Evolutionary conservation across 2,797 vertebrate species (phyloP), one percentile per base, ranked within the genome.

Genomic region (Gallirallus australis): DNA sequence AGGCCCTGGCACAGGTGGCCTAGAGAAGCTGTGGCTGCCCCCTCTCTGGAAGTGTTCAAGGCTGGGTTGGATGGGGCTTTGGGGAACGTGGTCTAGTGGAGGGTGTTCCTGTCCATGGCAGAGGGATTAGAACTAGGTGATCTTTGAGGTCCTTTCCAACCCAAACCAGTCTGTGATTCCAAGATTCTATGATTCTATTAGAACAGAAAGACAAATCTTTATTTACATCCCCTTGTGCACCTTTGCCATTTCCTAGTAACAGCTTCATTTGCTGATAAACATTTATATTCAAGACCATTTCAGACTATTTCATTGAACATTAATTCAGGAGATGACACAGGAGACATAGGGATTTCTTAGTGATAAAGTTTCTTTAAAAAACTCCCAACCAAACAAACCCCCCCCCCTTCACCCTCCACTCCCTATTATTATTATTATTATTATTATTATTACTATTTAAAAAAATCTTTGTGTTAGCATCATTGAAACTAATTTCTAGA

Each of bases 241-340:
- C n/a, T 86, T 90, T 86, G 59, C 39, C 15, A 60, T 69, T 80
- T 25, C 69, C 86, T 85, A 39, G n/a, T 82, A 95, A 93, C 35
- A 96, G 20, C 50, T 96, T 95, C 70, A 66, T 71, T 85, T 65
- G 14, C 42, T 92, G 59, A 91, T 66, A 87, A 79, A 54, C 53
- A 57, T 96, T 93, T 82, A 75, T 83, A 68, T 60, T 91, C 30
- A 92, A 57, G 68, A 82, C 17, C 61, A 86, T 31, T 35, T 90
- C 81, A 95, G 75, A 88, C 24, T 61, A 39, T 93, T 96, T 96
- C 35, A 96, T 33, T 92, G 69, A 94, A 81, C 65, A 57, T 88
- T 90, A 96, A 77, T 91, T 50, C 77, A 83, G 33, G 42, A 86
- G 28, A 77, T 87, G 84, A 94, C 94, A 97, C 54, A 28, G 33